Percentiles rank a stretch among this genome's conserved stretches.
phyloP scores from a whole-genome alignment of 2,888 invertebrate genomes.

The Leptodirus hochenwartii region DNA sequence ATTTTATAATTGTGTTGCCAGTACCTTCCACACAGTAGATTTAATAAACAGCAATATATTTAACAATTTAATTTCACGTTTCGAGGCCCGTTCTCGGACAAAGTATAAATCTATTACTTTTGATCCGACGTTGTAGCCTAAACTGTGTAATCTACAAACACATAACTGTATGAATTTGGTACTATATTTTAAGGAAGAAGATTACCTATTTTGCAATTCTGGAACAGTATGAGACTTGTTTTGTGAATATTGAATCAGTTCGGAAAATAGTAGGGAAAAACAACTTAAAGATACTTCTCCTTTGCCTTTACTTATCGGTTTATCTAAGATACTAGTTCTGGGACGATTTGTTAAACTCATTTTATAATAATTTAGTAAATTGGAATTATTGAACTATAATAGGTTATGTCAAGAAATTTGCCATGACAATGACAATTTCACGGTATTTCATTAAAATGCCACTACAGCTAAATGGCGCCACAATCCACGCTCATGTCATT shows the following conservation, averaged over 20 bases:
- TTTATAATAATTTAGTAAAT: too few relatives aligned
- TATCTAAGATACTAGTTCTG: slow-evolving; percentile 70
- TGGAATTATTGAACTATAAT: too few relatives aligned
- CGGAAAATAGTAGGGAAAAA: slow-evolving; percentile 91
- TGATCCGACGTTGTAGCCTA: slow-evolving; percentile 89
- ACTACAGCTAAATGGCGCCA: too few relatives aligned
- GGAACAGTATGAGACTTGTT: slow-evolving; percentile 86
- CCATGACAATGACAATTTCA: too few relatives aligned
- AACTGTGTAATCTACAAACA: slow-evolving; percentile 62
- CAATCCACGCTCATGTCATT: too few relatives aligned
- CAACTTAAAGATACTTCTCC: slow-evolving; percentile 82
- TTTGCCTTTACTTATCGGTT: slow-evolving; percentile 81
- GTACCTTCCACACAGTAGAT: slow-evolving; percentile 90
- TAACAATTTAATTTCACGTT: slow-evolving; percentile 85
- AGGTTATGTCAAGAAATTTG: too few relatives aligned
- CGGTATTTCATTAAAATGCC: too few relatives aligned
- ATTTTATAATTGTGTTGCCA: neutral
- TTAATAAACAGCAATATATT: slow-evolving; percentile 93
- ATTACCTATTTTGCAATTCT: slow-evolving; percentile 82
- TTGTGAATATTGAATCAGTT: slow-evolving; percentile 96
- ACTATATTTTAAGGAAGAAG: neutral
- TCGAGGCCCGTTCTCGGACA: slow-evolving; percentile 81
- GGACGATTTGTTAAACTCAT: slow-evolving; percentile 33
- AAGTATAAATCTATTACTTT: slow-evolving; percentile 87
- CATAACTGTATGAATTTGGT: neutral